A percentile compares a stretch with the other conserved stretches of the same genome.
Conservation (phyloP, 1,140 invertebrate genomes). For the Mactra quadrangularis region DNA sequence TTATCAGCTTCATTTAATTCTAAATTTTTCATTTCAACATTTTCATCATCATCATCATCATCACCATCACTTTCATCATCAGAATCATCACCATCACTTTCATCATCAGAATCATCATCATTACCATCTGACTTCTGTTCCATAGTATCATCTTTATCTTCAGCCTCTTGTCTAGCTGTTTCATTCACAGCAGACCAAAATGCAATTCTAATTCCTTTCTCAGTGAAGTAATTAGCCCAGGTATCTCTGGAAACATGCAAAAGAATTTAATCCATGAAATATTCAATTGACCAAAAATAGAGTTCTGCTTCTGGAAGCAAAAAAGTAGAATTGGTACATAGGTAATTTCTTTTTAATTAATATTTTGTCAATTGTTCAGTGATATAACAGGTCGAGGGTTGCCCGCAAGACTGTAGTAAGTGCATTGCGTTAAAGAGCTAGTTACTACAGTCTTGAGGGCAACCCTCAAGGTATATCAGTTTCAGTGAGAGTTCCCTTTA, state of each 20-base stretch:
- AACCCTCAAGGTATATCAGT: too few relatives aligned
- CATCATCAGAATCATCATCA: slow-evolving; percentile 54
- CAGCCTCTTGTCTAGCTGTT: slow-evolving; percentile 68
- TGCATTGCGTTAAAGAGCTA: too few relatives aligned
- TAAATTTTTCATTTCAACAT: slow-evolving; percentile 9
- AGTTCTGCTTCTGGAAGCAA: too few relatives aligned
- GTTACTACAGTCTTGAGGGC: too few relatives aligned
- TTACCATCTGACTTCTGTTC: slow-evolving; percentile 48
- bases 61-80: slow-evolving; percentile 41
- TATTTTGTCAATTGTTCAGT: too few relatives aligned
- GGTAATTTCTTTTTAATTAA: too few relatives aligned
- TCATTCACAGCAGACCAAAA: slow-evolving; percentile 92
- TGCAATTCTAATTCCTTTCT: slow-evolving; percentile 87
- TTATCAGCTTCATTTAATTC: slow-evolving; percentile 30
- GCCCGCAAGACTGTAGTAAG: too few relatives aligned
- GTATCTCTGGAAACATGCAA: slow-evolving; percentile 84
- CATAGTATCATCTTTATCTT: slow-evolving; percentile 26
- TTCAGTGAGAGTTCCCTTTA: too few relatives aligned
- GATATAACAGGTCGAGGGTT: too few relatives aligned
- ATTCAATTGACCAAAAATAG: too few relatives aligned
- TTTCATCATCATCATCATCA: slow-evolving; percentile 32
- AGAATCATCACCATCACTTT: neutral
- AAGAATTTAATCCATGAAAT: too few relatives aligned
- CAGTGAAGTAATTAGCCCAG: slow-evolving; percentile 95
- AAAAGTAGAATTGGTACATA: too few relatives aligned